Evolutionary conservation across 1,140 invertebrate genomes (phyloP).

Genomic region (Dinoponera quadriceps): DNA sequence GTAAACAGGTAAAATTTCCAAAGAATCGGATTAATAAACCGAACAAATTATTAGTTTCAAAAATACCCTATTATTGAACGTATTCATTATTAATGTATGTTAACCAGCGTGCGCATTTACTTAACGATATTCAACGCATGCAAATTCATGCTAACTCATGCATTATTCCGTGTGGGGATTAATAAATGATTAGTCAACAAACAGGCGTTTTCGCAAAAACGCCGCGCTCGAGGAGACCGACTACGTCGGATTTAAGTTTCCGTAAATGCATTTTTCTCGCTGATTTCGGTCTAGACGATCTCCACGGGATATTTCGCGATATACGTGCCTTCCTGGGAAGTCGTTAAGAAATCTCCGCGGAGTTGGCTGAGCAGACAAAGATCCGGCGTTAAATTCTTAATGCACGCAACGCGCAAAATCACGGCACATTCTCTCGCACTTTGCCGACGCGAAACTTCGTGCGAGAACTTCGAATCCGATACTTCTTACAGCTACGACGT

Average conservation of each 20-base stretch:
- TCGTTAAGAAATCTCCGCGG: conserved; percentile 64
- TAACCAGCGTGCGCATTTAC: conserved; percentile 33
- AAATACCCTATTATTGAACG: conserved; percentile 46
- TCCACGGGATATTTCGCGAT: conserved; percentile 33
- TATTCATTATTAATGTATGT: conserved; percentile 38
- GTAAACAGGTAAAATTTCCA: no score
- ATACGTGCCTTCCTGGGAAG: conserved; percentile 36
- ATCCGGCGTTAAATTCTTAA: conserved; percentile 66
- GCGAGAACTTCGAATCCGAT: neutral
- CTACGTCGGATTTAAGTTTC: neutral
- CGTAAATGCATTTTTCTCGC: neutral
- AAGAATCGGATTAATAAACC: conserved; percentile 19
- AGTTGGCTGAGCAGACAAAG: conserved; percentile 62
- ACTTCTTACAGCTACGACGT: neutral
- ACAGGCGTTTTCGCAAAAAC: neutral
- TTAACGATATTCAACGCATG: conserved; percentile 50
- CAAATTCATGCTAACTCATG: conserved; percentile 24
- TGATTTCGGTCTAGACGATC: conserved; percentile 24
- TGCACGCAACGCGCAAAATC: conserved; percentile 33
- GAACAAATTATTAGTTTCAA: conserved; percentile 25
- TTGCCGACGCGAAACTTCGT: conserved; percentile 14
- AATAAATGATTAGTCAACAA: conserved; percentile 48
- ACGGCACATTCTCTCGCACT: conserved; percentile 26
- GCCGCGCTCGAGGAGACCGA: neutral
- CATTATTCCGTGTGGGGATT: conserved; percentile 2